Base-by-base conservation (phyloP, 2,113 vertebrate genomes). In the Tursiops truncatus region DNA sequence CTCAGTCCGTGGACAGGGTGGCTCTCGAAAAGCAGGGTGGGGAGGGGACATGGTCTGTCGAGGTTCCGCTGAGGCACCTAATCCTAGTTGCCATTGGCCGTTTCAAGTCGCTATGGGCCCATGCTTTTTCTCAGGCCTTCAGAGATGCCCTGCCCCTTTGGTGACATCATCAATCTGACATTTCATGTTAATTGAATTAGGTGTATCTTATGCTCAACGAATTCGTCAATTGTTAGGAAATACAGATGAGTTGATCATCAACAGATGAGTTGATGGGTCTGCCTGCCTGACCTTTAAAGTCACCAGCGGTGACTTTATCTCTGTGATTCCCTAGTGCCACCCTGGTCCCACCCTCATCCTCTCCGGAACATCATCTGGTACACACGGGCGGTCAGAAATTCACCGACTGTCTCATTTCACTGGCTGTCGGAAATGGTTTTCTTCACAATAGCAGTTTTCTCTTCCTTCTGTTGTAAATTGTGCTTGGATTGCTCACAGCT, bases 221-320 rank as follows among this genome's bases (percentile, higher is more conserved):
- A 50, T 86, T 91, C 71, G 36, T 74, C 79, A 53, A 6, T 67
- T 90, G 38, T 89, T 81, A 87, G 71, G 65, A 88, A 93, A 82
- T 65, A 44, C 12, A 65, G 70, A 38, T 90, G 38, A 38, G 28
- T 65, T 65, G 58, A 41, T 21, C 38, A 38, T 38, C 38, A 38
- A 38, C 38, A 38, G 38, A 38, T 90, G 38, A 38, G 28, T 65
- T 65, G 58, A 41, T 21, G 33, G 62, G 44, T 71, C 92, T 82
- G 50, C 71, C 63, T 1, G 25, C 20, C 47, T 50, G 82, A 31
- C 28, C 53, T 89, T 89, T 58, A 38, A 38, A 38, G 38, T 38
- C 38, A 38, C 38, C 31, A 12, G 25, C 7, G 44, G 53, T 50
- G 65, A 26, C 36, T 74, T 90, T 60, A 58, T 70, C 26, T 80